These are phyloP conservation scores for Eufriesea mexicana DNA, from an alignment of 1,140 invertebrate species.

Conservation along the genomic window DNA sequence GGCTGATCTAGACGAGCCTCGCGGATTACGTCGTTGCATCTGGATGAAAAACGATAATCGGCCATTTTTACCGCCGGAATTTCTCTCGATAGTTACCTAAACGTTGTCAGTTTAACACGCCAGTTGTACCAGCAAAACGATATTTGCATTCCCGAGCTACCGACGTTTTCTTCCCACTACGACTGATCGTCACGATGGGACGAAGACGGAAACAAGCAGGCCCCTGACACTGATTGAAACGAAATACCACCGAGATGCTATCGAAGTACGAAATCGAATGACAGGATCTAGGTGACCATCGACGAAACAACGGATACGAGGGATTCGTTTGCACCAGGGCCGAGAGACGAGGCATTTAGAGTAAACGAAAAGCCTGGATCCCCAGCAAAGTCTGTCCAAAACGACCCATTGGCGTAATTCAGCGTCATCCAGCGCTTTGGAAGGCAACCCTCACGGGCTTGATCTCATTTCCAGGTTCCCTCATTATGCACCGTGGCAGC, in stretches of 20 bases:
- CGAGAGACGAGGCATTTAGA: no score
- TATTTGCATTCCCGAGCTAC: not conserved
- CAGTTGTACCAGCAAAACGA: no score
- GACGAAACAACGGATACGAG: no score
- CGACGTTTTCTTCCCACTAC: not conserved
- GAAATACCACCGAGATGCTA: no score
- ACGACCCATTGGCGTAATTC: conserved; percentile 11
- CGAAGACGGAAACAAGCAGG: no score
- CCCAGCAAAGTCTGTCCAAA: not conserved
- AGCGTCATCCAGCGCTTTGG: not conserved
- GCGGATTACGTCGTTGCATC: not conserved
- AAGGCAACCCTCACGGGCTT: conserved; percentile 54
- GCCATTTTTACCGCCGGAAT: not conserved
- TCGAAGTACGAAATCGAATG: not conserved
- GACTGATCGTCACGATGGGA: no score
- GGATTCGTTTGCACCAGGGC: not conserved
- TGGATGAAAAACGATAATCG: conserved; percentile 7
- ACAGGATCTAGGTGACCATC: no score
- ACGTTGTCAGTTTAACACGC: not conserved
- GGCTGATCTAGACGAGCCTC: not conserved
- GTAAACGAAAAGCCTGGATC: not conserved
- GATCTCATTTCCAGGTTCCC: conserved; percentile 52
- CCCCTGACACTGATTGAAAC: no score
- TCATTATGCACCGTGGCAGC: conserved; percentile 34
- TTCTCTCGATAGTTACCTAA: not conserved